phyloP scores from a whole-genome alignment of 64 coral and sea anemone genomes.

The Actinia tenebrosa region DNA sequence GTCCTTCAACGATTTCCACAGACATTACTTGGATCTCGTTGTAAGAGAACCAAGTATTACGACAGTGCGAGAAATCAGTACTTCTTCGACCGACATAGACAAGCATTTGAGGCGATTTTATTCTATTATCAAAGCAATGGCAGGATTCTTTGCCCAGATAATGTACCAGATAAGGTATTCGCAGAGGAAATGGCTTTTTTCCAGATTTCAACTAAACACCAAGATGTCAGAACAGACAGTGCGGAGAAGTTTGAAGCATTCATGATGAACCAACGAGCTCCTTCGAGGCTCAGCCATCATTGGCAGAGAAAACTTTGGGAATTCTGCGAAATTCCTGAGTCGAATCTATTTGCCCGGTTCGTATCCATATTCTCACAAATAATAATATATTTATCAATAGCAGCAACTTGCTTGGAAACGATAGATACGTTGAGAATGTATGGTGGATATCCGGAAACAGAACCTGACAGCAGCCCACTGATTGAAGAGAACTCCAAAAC shows the following conservation, averaged over 20 bases:
- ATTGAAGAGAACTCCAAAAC: not conserved
- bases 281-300: constrained; percentile 16
- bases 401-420: constrained; percentile 64
- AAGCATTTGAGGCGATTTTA: constrained; percentile 84
- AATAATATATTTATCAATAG: constrained; percentile 53
- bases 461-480: not conserved
- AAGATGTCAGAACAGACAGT: not conserved
- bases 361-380: constrained; percentile 56
- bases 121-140: constrained; percentile 92
- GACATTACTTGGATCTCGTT: constrained; percentile 61
- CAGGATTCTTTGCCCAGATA: constrained; percentile 70
- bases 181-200: constrained; percentile 93
- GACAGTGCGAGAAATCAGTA: constrained; percentile 53
- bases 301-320: constrained; percentile 80
- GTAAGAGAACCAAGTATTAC: constrained; percentile 70
- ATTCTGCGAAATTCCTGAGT: constrained; percentile 75
- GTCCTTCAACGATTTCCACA: constrained; percentile 61
- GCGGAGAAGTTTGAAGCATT: constrained; percentile 38
- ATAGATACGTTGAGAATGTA: not conserved
- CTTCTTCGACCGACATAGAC: constrained; percentile 82
- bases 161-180: constrained; percentile 77
- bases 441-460: not conserved
- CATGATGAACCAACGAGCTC: constrained; percentile 40
- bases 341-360: constrained; percentile 42
- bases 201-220: constrained; percentile 38